Percentiles rank a stretch among this genome's conserved stretches.
These are phyloP conservation scores for Macrobrachium nipponense DNA, from an alignment of 1,140 invertebrate species.

Conservation along the genomic window DNA sequence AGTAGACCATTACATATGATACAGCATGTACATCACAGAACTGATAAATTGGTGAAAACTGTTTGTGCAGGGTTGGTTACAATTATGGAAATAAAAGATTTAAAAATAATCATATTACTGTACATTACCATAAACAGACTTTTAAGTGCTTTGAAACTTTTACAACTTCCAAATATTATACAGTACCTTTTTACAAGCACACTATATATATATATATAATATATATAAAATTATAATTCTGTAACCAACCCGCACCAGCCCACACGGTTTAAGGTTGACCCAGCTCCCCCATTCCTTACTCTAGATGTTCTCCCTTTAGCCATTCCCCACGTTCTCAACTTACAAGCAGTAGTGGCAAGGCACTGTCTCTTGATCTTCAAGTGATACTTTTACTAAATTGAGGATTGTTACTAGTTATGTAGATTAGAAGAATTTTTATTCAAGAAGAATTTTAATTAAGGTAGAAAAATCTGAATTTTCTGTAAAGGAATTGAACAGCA, in stretches of 20 bases:
- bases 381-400: slow-evolving; percentile 11
- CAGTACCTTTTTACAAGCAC: not conserved
- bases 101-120: slow-evolving; percentile 1
- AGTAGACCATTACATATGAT: slow-evolving; percentile 64
- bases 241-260: slow-evolving; percentile 47
- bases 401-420: not conserved
- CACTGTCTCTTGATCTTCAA: slow-evolving; percentile 55
- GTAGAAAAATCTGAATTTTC: too few relatives aligned
- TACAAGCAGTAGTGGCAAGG: slow-evolving; percentile 50
- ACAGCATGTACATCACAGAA: slow-evolving; percentile 64
- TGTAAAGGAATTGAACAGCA: too few relatives aligned
- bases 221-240: not conserved
- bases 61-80: slow-evolving; percentile 38
- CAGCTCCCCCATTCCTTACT: slow-evolving; percentile 31
- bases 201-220: not conserved
- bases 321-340: slow-evolving; percentile 26
- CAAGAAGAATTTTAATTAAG: too few relatives aligned
- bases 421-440: too few relatives aligned
- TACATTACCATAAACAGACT: slow-evolving; percentile 2
- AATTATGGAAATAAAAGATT: slow-evolving; percentile 1
- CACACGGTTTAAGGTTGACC: slow-evolving; percentile 42
- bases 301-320: not conserved
- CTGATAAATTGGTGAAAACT: slow-evolving; percentile 55
- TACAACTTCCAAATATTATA: too few relatives aligned
- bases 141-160: too few relatives aligned